A percentile compares a stretch with the other conserved stretches of the same genome.
Evolutionary conservation across 2,113 vertebrate species (phyloP).

Genomic region (Nothoprocta pentlandii): DNA sequence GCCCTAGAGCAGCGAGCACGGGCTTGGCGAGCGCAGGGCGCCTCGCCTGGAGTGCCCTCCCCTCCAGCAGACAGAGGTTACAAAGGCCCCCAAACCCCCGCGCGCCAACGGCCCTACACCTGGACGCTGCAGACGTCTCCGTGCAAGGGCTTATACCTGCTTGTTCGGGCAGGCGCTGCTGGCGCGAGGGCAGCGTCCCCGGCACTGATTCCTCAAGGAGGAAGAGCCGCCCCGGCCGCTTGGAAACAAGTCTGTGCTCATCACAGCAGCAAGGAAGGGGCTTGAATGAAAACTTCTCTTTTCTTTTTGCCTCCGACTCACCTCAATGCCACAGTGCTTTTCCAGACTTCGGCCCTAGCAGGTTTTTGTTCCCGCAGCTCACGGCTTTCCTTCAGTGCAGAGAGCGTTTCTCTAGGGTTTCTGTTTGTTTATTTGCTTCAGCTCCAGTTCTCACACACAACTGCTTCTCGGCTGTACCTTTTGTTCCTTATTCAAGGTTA

Average conservation of each 20-base stretch:
- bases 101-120: neutral
- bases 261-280: neutral
- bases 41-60: neutral
- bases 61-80: neutral
- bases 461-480: neutral
- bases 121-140: neutral
- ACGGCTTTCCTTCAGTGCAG: neutral
- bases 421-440: neutral
- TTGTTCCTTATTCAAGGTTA: neutral
- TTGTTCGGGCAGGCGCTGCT: conserved; percentile 59
- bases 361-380: neutral
- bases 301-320: neutral
- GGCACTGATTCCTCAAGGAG: neutral
- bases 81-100: neutral
- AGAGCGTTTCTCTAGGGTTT: neutral
- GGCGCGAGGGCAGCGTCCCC: neutral
- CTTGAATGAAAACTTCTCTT: neutral
- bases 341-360: neutral
- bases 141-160: conserved; percentile 21
- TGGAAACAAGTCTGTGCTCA: conserved; percentile 27
- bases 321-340: neutral
- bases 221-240: conserved; percentile 34
- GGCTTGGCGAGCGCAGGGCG: neutral
- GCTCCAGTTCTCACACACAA: neutral
- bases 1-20: neutral